Conservation (phyloP, 2,797 vertebrate species). For the Peromyscus attwateri region DNA sequence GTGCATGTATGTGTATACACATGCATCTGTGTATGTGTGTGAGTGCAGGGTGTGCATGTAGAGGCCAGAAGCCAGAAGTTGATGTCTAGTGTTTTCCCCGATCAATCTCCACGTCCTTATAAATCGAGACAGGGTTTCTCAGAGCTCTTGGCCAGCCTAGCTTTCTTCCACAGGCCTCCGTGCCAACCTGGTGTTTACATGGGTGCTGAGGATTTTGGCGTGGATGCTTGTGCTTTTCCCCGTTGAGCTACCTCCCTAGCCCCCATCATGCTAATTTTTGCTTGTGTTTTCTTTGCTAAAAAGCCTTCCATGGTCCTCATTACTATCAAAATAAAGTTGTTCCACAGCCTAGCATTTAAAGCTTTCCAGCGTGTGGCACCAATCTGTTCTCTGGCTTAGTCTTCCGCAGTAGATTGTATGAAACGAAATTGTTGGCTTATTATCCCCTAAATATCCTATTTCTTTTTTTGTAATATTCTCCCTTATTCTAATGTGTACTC, state of each 20-base stretch:
- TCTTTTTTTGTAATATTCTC: slow-evolving; percentile 1
- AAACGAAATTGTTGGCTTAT: slow-evolving; percentile 58
- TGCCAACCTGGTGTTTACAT: neutral
- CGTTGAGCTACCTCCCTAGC: neutral
- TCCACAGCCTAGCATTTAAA: slow-evolving; percentile 52
- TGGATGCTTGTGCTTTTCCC: neutral
- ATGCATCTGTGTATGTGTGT: no score
- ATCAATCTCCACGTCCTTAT: neutral
- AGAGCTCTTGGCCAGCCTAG: neutral
- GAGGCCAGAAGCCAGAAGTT: neutral
- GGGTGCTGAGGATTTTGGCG: neutral
- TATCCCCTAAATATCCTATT: slow-evolving; percentile 10
- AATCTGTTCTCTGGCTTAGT: slow-evolving; percentile 25
- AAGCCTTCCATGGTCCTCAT: slow-evolving; percentile 47
- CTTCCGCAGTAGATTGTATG: slow-evolving; percentile 3
- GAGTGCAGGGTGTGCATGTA: neutral
- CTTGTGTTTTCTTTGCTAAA: slow-evolving; percentile 60
- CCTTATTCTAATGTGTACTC: slow-evolving; percentile 16
- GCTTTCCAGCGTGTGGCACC: slow-evolving; percentile 36
- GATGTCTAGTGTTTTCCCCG: neutral
- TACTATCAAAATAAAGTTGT: slow-evolving; percentile 58
- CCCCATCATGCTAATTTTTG: slow-evolving; percentile 26
- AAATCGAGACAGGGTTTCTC: neutral
- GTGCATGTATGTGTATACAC: neutral
- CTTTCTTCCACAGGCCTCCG: neutral